Evolutionary conservation across 2,888 invertebrate species (phyloP).

Genomic region (Euplexia lucipara): DNA sequence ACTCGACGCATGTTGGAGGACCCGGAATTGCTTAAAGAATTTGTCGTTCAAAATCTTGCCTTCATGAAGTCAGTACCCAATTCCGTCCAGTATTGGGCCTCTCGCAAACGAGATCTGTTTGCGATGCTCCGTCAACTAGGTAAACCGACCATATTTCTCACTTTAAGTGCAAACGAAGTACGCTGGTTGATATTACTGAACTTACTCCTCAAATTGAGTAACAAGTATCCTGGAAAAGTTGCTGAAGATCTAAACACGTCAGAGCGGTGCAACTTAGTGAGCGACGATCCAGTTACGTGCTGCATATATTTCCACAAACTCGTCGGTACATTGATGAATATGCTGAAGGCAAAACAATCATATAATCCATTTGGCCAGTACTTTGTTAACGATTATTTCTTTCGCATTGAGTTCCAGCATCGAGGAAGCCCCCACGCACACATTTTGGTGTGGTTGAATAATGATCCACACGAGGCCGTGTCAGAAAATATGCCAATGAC

Average conservation of each 20-base stretch:
- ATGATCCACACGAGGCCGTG: neutral
- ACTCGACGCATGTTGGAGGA: slow-evolving; percentile 14
- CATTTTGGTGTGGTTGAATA: slow-evolving; percentile 6
- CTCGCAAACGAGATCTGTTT: slow-evolving; percentile 20
- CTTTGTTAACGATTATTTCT: slow-evolving; percentile 4
- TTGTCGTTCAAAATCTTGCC: neutral
- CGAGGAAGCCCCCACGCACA: slow-evolving; percentile 16
- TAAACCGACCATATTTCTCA: slow-evolving; percentile 15
- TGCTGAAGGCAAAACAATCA: slow-evolving; percentile 5
- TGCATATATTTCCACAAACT: slow-evolving; percentile 18
- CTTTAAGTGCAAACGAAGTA: slow-evolving; percentile 18
- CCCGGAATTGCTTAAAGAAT: slow-evolving; percentile 14
- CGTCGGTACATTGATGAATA: slow-evolving; percentile 10
- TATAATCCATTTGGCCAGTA: slow-evolving; percentile 10
- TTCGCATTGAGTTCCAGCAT: slow-evolving; percentile 22
- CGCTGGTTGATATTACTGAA: neutral
- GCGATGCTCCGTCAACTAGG: slow-evolving; percentile 14
- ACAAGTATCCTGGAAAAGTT: slow-evolving; percentile 3
- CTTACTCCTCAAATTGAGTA: slow-evolving; percentile 12
- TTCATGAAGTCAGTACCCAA: slow-evolving; percentile 12
- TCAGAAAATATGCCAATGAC: slow-evolving; percentile 20
- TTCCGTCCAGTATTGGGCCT: slow-evolving; percentile 19
- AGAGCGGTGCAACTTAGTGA: slow-evolving; percentile 3
- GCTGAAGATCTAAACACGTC: slow-evolving; percentile 10
- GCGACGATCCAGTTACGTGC: slow-evolving; percentile 21